Conservation (phyloP, 92 coral and sea anemone species). For the Zoanthus solanderi region DNA sequence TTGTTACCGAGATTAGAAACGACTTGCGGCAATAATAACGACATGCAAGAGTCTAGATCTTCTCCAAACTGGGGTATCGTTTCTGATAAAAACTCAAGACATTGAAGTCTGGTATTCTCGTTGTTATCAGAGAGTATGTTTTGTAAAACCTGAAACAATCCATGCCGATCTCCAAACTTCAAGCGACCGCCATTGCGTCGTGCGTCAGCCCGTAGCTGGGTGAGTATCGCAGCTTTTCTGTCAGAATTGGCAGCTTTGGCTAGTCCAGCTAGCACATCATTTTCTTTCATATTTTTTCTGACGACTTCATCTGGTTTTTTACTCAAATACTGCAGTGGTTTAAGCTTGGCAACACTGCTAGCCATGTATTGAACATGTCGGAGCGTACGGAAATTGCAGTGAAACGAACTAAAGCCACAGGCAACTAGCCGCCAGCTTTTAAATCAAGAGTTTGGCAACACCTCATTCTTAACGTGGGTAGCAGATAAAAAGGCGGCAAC, state of each 20-base stretch:
- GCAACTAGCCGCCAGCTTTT: constrained; percentile 65
- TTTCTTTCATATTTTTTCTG: constrained; percentile 90
- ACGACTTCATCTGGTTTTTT: constrained; percentile 95
- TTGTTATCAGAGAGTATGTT: constrained; percentile 86
- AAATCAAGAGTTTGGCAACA: constrained; percentile 24
- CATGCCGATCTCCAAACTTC: constrained; percentile 91
- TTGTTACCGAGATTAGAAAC: constrained; percentile 93
- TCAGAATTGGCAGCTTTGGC: constrained; percentile 80
- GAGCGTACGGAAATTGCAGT: constrained; percentile 72
- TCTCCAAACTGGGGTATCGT: constrained; percentile 95
- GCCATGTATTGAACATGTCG: constrained; percentile 80
- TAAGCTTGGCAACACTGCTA: constrained; percentile 98
- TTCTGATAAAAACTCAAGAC: constrained; percentile 93
- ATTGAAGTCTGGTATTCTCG: constrained; percentile 87
- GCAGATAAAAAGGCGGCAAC: neutral
- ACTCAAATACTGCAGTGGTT: constrained; percentile 93
- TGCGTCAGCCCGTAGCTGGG: constrained; percentile 86
- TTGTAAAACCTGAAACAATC: constrained; percentile 91
- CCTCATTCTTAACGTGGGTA: constrained; percentile 32
- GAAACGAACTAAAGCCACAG: constrained; percentile 75
- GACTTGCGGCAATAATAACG: constrained; percentile 89
- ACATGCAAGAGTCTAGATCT: constrained; percentile 94
- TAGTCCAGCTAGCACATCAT: constrained; percentile 92
- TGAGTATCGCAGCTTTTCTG: constrained; percentile 87
- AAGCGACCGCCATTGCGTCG: constrained; percentile 98